Percentiles rank a stretch among this genome's conserved stretches.
Conservation (phyloP, 2,113 vertebrate species). For the Hystrix cristata region DNA sequence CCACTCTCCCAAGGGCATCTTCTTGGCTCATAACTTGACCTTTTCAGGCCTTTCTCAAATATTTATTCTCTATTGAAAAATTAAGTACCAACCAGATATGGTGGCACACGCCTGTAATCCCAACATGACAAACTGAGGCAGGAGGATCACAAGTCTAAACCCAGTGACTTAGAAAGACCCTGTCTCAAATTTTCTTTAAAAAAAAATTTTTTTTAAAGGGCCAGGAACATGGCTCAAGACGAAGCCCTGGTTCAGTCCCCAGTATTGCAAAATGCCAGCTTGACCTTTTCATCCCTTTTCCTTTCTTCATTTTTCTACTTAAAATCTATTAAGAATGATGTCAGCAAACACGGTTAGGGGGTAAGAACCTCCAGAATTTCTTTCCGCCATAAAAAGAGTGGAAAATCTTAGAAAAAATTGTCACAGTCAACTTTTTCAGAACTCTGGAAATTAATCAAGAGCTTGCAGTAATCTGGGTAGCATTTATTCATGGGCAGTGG, state of each 20-base stretch:
- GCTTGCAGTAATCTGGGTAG: background rate
- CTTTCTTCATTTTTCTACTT: background rate
- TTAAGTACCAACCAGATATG: background rate
- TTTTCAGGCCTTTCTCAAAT: background rate
- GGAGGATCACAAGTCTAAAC: background rate
- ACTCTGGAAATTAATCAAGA: slow-evolving; percentile 22
- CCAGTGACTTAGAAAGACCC: background rate
- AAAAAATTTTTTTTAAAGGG: background rate
- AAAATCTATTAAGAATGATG: background rate
- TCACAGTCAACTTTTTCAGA: background rate
- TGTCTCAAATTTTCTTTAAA: background rate
- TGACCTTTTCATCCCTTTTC: background rate
- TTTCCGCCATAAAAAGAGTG: background rate
- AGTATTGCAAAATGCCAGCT: background rate
- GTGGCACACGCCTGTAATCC: background rate
- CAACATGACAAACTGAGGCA: background rate
- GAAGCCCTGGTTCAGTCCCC: background rate
- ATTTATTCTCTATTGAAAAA: background rate
- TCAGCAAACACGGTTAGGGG: background rate
- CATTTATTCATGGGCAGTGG: background rate
- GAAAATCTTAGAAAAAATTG: background rate
- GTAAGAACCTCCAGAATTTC: background rate
- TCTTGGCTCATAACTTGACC: background rate
- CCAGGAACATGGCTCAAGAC: background rate
- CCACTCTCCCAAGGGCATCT: background rate